These are phyloP conservation scores for Ceratosolen solmsi DNA, from an alignment of 1,140 invertebrate species.

Conservation along the genomic window DNA sequence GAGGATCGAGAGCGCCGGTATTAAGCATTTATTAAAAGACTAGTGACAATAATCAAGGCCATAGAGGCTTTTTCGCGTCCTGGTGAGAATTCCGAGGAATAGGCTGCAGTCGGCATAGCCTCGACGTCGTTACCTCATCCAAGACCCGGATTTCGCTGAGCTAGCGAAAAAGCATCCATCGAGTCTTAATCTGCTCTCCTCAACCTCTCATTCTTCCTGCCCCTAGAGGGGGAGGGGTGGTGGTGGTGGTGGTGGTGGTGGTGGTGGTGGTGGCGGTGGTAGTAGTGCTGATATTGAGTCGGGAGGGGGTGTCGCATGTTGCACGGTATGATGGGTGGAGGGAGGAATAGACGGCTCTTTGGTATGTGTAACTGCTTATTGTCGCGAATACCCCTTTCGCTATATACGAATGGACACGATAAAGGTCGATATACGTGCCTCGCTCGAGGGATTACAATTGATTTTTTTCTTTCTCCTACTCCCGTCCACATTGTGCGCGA, in stretches of 20 bases:
- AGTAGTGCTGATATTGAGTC: too few species aligned
- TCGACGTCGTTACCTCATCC: too few species aligned
- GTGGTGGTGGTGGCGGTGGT: too few species aligned
- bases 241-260: too few species aligned
- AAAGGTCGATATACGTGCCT: constrained; percentile 9
- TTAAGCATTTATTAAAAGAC: too few species aligned
- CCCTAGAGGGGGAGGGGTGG: neutral
- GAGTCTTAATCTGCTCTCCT: constrained; percentile 1
- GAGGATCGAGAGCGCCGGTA: too few species aligned
- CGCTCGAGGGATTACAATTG: constrained; percentile 34
- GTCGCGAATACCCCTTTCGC: constrained; percentile 1
- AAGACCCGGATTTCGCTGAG: constrained; percentile 10
- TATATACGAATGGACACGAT: neutral
- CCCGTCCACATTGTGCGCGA: constrained; percentile 25
- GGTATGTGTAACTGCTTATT: constrained; percentile 20
- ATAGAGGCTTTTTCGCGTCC: too few species aligned
- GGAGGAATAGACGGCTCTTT: neutral
- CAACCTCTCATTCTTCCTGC: neutral
- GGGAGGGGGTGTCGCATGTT: too few species aligned
- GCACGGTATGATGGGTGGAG: neutral
- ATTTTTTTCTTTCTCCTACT: constrained; percentile 34
- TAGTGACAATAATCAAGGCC: too few species aligned
- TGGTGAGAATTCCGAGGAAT: neutral
- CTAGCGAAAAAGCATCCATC: neutral
- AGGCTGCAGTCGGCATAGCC: neutral